phyloP scores from a whole-genome alignment of 1,140 invertebrate species.

The Rhynchophorus ferrugineus region DNA sequence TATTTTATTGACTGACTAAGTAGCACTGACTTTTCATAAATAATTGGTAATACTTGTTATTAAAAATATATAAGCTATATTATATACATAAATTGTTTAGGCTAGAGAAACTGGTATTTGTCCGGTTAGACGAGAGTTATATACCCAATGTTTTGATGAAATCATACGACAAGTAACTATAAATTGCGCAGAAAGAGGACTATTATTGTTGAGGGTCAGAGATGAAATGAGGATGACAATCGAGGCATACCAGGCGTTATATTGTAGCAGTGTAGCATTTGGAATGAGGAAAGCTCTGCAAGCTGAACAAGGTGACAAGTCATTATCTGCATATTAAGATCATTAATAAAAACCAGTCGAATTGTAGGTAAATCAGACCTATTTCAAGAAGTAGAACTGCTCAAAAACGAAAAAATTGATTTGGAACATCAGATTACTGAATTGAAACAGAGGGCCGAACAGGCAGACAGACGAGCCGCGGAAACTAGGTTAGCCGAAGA shows the following conservation, averaged over 20 bases:
- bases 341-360: not conserved
- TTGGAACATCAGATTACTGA: constrained; percentile 75
- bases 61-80: too few relatives aligned
- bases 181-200: constrained; percentile 93
- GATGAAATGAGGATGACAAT: constrained; percentile 96
- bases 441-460: constrained; percentile 75
- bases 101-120: constrained; percentile 96
- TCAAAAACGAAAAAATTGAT: constrained; percentile 57
- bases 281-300: constrained; percentile 96
- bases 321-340: not conserved
- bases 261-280: constrained; percentile 96
- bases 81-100: too few relatives aligned
- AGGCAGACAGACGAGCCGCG: constrained; percentile 73
- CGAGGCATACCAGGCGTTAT: constrained; percentile 87
- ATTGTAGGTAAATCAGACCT: constrained; percentile 55
- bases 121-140: constrained; percentile 86
- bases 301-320: constrained; percentile 52
- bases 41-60: too few relatives aligned
- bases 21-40: too few relatives aligned
- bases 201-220: constrained; percentile 81
- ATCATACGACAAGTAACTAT: constrained; percentile 92
- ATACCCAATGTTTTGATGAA: constrained; percentile 95
- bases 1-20: too few relatives aligned
- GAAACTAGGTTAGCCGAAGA: constrained; percentile 80
- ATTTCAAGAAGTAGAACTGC: constrained; percentile 45